These are phyloP conservation scores for Clunio marinus DNA, from an alignment of 2,888 invertebrate species.

Conservation along the genomic window DNA sequence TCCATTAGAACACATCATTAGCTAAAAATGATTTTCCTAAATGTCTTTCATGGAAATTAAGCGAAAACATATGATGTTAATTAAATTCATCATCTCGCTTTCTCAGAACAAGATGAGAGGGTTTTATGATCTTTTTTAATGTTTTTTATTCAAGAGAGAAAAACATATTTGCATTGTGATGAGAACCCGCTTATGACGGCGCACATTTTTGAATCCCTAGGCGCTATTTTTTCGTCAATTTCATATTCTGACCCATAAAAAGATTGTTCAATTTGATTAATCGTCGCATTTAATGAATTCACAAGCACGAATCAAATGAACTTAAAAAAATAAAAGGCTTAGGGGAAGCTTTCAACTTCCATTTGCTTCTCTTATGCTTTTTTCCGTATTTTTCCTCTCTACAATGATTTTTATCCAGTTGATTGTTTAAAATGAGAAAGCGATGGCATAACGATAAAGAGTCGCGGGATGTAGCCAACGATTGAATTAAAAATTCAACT, in stretches of 20 bases:
- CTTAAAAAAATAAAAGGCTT: constrained; percentile 37
- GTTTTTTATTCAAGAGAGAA: background rate
- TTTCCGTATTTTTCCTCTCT: constrained; percentile 12
- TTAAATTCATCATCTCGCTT: constrained; percentile 31
- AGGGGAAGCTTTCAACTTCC: background rate
- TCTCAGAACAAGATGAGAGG: constrained; percentile 5
- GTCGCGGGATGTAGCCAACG: background rate
- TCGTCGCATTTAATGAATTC: constrained; percentile 30
- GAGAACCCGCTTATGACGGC: background rate
- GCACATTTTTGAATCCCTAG: background rate
- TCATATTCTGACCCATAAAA: constrained; percentile 34
- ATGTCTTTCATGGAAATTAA: constrained; percentile 7
- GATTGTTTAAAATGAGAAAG: background rate
- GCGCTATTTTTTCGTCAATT: constrained; percentile 21
- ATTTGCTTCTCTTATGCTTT: background rate
- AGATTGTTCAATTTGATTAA: constrained; percentile 21
- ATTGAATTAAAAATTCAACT: no score
- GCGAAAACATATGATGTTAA: constrained; percentile 32
- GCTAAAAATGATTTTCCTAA: constrained; percentile 18
- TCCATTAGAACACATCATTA: constrained; percentile 35
- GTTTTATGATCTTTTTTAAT: constrained; percentile 11
- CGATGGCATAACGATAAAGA: background rate
- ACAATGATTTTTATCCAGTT: constrained; percentile 22
- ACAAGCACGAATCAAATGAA: constrained; percentile 30
- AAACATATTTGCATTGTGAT: background rate